These are phyloP conservation scores for Scomber colias DNA, from an alignment of 2,113 vertebrate species.

Conservation along the genomic window DNA sequence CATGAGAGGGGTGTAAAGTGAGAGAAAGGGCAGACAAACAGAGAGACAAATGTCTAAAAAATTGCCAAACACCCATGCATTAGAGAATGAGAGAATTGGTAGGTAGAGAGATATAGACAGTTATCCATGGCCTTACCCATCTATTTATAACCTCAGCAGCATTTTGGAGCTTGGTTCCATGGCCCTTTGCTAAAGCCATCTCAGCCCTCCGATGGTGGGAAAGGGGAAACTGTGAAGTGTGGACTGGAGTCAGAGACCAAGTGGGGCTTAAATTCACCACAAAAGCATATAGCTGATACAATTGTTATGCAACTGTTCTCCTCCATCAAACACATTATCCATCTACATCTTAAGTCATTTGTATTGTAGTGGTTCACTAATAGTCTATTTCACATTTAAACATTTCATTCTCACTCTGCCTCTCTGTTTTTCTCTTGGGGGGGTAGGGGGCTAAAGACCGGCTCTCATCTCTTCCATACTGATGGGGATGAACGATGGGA, in stretches of 20 bases:
- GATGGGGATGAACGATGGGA: conserved; percentile 68
- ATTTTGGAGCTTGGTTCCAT: conserved; percentile 24
- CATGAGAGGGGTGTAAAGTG: conserved; percentile 6
- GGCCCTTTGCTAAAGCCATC: conserved; percentile 22
- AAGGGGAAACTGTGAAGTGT: conserved; percentile 37
- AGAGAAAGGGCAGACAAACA: conserved; percentile 18
- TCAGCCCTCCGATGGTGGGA: conserved; percentile 7
- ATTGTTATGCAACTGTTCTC: conserved; percentile 6
- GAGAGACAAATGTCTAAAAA: background rate
- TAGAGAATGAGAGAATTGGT: too few species aligned
- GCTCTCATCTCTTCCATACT: conserved; percentile 57
- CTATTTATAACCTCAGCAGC: conserved; percentile 36
- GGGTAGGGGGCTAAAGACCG: conserved; percentile 29
- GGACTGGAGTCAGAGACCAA: conserved; percentile 50
- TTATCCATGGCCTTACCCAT: background rate
- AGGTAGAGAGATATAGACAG: background rate
- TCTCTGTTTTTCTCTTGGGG: conserved; percentile 15
- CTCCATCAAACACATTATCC: conserved; percentile 9
- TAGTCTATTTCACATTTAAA: conserved; percentile 45
- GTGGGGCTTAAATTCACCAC: conserved; percentile 38
- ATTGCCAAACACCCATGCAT: too few species aligned
- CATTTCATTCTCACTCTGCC: conserved; percentile 46
- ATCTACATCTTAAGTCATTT: conserved; percentile 37
- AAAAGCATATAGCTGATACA: background rate
- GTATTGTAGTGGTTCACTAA: conserved; percentile 31